These are phyloP conservation scores for Chloroceryle aenea DNA, from an alignment of 2,113 vertebrate genomes.

Conservation along the genomic window DNA sequence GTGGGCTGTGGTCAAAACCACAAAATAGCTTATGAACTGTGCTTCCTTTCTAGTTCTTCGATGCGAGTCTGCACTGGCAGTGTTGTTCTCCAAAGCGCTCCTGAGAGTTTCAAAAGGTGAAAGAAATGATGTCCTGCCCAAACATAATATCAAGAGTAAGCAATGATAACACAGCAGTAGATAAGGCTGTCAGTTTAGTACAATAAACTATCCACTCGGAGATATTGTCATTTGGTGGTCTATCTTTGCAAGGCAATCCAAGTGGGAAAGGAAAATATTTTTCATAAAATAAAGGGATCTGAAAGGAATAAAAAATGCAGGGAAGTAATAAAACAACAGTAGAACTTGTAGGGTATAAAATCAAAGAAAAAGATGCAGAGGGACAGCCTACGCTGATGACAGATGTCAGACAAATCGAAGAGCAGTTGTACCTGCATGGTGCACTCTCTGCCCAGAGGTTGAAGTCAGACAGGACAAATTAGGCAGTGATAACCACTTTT, in stretches of 20 bases:
- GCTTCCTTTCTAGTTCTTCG: background rate
- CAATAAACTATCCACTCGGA: background rate
- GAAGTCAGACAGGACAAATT: background rate
- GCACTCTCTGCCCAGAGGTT: background rate
- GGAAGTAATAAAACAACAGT: background rate
- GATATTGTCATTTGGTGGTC: background rate
- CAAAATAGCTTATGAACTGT: background rate
- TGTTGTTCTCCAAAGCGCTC: background rate
- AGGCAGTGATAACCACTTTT: background rate
- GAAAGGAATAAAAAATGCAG: background rate
- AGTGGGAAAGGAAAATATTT: background rate
- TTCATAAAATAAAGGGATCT: background rate
- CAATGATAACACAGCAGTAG: background rate
- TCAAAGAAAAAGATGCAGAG: background rate
- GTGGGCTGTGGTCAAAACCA: background rate
- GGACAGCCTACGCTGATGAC: background rate
- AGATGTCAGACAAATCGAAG: background rate
- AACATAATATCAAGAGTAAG: background rate
- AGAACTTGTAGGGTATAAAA: background rate
- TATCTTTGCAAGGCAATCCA: background rate
- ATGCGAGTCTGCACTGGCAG: background rate
- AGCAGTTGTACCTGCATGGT: accelerated
- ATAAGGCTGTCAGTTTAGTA: background rate
- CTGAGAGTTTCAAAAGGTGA: background rate
- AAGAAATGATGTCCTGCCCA: background rate